A percentile compares a stretch with the other conserved stretches of the same genome.
These are phyloP conservation scores for Acrocephalus arundinaceus DNA, from an alignment of 2,113 vertebrate genomes.

Conservation along the genomic window DNA sequence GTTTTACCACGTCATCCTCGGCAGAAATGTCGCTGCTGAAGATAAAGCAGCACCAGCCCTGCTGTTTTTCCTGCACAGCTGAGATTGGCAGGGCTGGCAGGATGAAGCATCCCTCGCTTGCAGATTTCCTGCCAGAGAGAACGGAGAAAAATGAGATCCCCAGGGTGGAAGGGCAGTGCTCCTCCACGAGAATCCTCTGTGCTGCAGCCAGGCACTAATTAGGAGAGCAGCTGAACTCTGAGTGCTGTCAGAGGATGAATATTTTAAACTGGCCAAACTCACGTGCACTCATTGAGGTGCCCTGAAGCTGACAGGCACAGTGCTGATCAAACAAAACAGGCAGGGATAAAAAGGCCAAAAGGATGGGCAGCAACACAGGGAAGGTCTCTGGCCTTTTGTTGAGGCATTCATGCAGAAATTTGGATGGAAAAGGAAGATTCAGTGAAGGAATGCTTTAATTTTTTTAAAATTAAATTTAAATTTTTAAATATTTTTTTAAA, in stretches of 20 bases:
- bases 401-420: not conserved
- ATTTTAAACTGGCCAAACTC: not conserved
- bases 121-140: not conserved
- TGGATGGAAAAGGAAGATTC: not conserved
- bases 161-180: not conserved
- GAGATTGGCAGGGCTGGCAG: not conserved
- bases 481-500: too few relatives aligned
- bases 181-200: not conserved
- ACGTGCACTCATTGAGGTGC: not conserved
- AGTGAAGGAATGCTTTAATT: not conserved
- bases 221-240: not conserved
- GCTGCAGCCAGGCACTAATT: constrained; percentile 8
- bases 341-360: not conserved
- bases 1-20: not conserved
- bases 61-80: not conserved
- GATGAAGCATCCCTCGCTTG: not conserved
- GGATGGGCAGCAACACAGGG: not conserved
- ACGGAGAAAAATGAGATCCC: constrained; percentile 3
- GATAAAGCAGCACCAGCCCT: not conserved
- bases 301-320: not conserved
- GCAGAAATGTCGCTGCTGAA: not conserved
- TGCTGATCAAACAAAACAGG: not conserved
- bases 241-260: not conserved
- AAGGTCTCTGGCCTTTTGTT: not conserved
- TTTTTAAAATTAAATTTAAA: not conserved